These are phyloP conservation scores for Drosophila aff. DNA, from an alignment of 1,140 invertebrate species.

Conservation along the genomic window DNA sequence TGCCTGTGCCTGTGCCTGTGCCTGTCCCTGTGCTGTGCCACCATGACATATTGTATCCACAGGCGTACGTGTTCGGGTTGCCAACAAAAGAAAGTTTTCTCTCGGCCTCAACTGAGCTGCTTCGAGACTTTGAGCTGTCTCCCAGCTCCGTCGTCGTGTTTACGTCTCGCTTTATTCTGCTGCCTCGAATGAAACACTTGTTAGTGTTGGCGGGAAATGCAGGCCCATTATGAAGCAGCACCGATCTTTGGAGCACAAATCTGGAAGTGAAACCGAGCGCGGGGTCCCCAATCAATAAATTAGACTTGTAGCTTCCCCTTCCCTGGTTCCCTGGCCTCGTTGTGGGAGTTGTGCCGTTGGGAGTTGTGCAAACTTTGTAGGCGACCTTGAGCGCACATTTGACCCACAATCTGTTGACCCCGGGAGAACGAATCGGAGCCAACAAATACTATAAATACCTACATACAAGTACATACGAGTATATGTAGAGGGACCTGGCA, in stretches of 20 bases:
- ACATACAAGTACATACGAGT: too few species aligned
- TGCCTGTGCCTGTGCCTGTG: neutral
- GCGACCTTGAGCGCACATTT: constrained; percentile 55
- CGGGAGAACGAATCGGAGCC: neutral
- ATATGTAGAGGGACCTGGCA: neutral
- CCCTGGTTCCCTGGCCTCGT: neutral
- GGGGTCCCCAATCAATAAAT: constrained; percentile 9
- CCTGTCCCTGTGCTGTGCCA: too few species aligned
- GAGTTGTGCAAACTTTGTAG: constrained; percentile 60
- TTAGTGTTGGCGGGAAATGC: constrained; percentile 22
- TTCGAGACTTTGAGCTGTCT: neutral
- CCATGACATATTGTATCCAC: constrained; percentile 78
- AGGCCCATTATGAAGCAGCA: neutral
- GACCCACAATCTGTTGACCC: constrained; percentile 29
- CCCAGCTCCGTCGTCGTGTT: neutral
- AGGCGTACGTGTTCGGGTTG: constrained; percentile 66
- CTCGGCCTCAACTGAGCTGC: neutral
- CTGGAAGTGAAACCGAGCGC: neutral
- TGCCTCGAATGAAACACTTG: constrained; percentile 40
- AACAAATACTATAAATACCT: constrained; percentile 9
- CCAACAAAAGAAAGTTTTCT: constrained; percentile 70
- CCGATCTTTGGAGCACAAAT: neutral
- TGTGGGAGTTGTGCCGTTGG: constrained; percentile 27
- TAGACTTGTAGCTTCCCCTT: neutral
- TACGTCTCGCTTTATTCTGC: constrained; percentile 4